These are phyloP conservation scores for Tetrax tetrax DNA, from an alignment of 2,113 vertebrate species.

Conservation along the genomic window DNA sequence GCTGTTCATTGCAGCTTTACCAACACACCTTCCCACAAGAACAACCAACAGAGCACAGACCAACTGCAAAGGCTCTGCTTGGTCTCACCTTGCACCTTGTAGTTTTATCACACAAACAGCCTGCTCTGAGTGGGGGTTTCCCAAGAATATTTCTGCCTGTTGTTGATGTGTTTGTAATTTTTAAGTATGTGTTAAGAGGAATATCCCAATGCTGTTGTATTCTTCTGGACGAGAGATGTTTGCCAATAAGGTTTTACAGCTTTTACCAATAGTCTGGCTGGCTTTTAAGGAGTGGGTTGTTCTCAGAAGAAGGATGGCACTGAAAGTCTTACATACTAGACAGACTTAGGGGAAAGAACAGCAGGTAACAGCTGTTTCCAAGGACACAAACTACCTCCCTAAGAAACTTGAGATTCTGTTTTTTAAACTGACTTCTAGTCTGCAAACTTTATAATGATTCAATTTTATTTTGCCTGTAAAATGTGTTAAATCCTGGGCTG, in stretches of 20 bases:
- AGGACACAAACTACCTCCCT: not conserved
- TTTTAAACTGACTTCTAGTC: not conserved
- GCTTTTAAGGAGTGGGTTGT: not conserved
- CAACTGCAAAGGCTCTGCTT: not conserved
- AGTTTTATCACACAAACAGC: not conserved
- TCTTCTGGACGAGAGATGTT: not conserved
- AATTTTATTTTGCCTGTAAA: not conserved
- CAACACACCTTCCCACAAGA: not conserved
- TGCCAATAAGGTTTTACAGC: not conserved
- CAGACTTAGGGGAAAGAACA: not conserved
- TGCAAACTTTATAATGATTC: not conserved
- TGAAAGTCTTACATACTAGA: not conserved
- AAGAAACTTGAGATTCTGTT: not conserved
- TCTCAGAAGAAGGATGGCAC: not conserved
- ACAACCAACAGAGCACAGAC: not conserved
- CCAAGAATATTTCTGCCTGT: not conserved
- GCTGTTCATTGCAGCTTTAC: accelerated
- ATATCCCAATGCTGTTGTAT: not conserved
- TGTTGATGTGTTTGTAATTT: not conserved
- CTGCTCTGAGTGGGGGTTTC: not conserved
- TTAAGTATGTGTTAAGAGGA: not conserved
- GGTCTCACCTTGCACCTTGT: not conserved
- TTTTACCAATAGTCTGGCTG: not conserved
- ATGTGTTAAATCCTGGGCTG: not conserved
- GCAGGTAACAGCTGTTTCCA: slow-evolving; percentile 21